Base-by-base conservation (phyloP, 92 coral and sea anemone genomes). In the Actinernus sp. region DNA sequence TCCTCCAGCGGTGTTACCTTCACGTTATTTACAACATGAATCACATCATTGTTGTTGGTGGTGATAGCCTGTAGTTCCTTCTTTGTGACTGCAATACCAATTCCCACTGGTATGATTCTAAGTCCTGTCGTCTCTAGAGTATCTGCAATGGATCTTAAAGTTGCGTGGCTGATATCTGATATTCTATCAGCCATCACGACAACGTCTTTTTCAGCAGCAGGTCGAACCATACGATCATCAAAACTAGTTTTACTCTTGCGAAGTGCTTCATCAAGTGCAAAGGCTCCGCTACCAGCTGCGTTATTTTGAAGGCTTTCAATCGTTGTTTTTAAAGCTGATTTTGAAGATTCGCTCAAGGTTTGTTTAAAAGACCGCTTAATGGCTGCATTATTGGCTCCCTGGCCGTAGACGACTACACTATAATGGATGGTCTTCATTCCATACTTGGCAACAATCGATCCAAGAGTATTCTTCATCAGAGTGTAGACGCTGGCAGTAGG, bases 261-360 rank as follows among this genome's bases (percentile, higher is more conserved):
- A n/a, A 65, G 36, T 9, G 72, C 72, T 17, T 65, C 72, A 28
- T 65, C 72, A 24, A 65, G 72, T 6, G 72, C 72, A 30, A 31
- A 46, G 12, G 72, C 58, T 7, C 37, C 13, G 22, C 56, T 46
- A 8, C 72, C 59, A 33, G 13, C 23, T 16, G 28, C 31, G 9
- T 12, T 32, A 33, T 65, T 48, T 2, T 65, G 32, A 22, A 65
- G 43, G 13, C 36, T 31, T 0, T 14, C 49, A 21, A 65, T 48
- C 14, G 13, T 29, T 1, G 11, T 23, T 8, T 48, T 37, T 31
- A 65, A 65, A 10, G 24, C 17, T 11, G 29, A 20, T 36, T 48
- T 65, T 6, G 31, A 28, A 7, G 48, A 34, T 10, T 32, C 33
- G 11, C 34, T n/a, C 18, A 32, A 11, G 13, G 55, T 39, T 4